Evolutionary conservation across 2,797 vertebrate species (phyloP), one percentile per base, ranked within the genome.

Genomic region (Sebastes wilsoni): DNA sequence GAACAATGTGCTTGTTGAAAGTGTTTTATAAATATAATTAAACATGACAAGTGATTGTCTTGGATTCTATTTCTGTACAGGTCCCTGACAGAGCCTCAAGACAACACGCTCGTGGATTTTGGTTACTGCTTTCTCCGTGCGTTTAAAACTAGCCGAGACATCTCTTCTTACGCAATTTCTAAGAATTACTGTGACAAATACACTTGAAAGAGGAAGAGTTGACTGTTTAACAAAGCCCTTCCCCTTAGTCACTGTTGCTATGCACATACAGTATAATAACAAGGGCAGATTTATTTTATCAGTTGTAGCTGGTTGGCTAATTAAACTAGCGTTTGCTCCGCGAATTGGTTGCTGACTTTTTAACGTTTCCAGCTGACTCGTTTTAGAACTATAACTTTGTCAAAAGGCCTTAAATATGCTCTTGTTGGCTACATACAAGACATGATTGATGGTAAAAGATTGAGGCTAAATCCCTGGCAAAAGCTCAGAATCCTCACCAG

Each of bases 1-100:
- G 36, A 80, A 66, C 9, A 75, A 72, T 62, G 8, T 22, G 32
- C 54, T 74, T 38, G 79, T 72, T 76, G 9, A 69, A 85, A 83
- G 32, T 58, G 59, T 73, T 80, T 66, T 65, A 38, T 54, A 54
- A 54, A 54, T 54, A 54, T 54, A 54, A 54, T 54, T 54, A 54
- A 54, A 54, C 49, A 16, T 54, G 49, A 54, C 49, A 54, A 54
- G n/a, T 54, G 20, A 22, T 54, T 54, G 20, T 22, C 49, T 54
- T 54, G 49, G 49, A 54, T 22, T 54, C 20, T 54, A 54, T 54
- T 54, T 54, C 49, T 54, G 49, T 54, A 10, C 49, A 54, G 46
- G 16, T 2, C 46, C 8, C 46, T 49, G 46, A 54, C 49, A 22
- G n/a, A 22, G 49, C n/a, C n/a, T 54, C 49, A 22, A 54, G 49